Conservation (phyloP, 1,140 invertebrate genomes). For the Trypoxylus dichotomus region DNA sequence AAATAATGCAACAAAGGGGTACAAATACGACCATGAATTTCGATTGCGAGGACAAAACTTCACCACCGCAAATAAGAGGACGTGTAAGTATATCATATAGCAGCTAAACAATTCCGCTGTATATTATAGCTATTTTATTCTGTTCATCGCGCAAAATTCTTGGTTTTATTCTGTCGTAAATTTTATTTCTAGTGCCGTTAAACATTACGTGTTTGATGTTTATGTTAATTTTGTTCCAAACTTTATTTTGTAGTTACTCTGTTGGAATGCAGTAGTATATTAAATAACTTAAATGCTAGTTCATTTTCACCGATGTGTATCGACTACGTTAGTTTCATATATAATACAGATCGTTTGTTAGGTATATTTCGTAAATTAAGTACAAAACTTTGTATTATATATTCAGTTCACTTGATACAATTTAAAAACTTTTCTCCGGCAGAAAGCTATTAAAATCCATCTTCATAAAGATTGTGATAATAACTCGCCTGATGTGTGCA, state of each 20-base stretch:
- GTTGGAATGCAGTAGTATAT: background rate
- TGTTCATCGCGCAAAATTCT: slow-evolving; percentile 11
- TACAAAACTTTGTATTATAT: too few species aligned
- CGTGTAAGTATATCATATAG: slow-evolving; percentile 38
- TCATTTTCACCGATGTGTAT: too few species aligned
- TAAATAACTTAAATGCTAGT: too few species aligned
- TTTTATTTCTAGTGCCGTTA: background rate
- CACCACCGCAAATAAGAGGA: slow-evolving; percentile 37
- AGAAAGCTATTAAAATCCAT: too few species aligned
- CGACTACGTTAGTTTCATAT: too few species aligned
- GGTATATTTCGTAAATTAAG: too few species aligned
- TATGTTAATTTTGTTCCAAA: background rate
- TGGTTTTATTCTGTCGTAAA: slow-evolving; percentile 11
- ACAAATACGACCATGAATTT: slow-evolving; percentile 42
- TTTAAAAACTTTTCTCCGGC: too few species aligned
- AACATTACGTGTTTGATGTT: background rate
- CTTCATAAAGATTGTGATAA: too few species aligned
- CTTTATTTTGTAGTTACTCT: slow-evolving; percentile 19
- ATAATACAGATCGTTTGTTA: too few species aligned
- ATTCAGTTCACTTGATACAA: too few species aligned
- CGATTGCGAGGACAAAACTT: slow-evolving; percentile 39
- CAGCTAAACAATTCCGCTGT: background rate
- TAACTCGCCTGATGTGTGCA: too few species aligned
- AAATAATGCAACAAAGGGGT: slow-evolving; percentile 44
- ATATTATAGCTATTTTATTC: slow-evolving; percentile 25